Base-by-base conservation (phyloP, 1,140 invertebrate genomes). In the Drosophila nikananu region DNA sequence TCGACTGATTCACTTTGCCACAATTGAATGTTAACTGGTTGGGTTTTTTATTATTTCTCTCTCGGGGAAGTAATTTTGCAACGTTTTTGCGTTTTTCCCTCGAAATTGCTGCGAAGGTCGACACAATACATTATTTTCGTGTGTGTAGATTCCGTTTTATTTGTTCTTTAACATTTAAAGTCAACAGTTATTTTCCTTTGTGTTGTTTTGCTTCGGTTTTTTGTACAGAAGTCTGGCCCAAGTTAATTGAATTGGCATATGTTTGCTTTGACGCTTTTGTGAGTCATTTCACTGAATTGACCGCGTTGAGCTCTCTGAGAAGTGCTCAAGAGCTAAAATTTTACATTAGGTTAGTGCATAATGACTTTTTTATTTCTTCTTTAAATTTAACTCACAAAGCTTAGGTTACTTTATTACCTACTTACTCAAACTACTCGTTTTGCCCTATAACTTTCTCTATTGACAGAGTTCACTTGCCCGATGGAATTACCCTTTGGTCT, bases 91-190 rank as follows among this genome's bases (percentile, higher is more conserved):
- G 77, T 78, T 52, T 70, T 89, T 83, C 57, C 80, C 81, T 89
- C 78, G 58, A 89, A 87, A 71, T 80, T 61, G 63, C 74, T 52
- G 84, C 73, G 81, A 87, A 89, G 84, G 84, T 84, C 81, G 65
- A 57, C 52, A 77, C 63, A 73, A 66, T 67, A 66, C 57, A 39
- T 81, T 80, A 32, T 32, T 55, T 23, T 37, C 21, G 52, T 57
- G 54, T 57, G 66, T 67, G 59, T 44, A 5, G 51, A 86, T 60
- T 60, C 39, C 51, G 59, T 46, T 42, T 71, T 81, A 64, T 87
- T 87, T 89, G 73, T 89, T 89, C 84, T 87, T 78, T 68, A 78
- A 81, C 63, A 63, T 35, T 48, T 70, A 57, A 58, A 81, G 68
- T 65, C 73, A 89, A 89, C 77, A 83, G 61, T 39, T 65, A 86